Evolutionary conservation across 1,140 invertebrate species (phyloP).

Genomic region (Drosophila novamexicana): DNA sequence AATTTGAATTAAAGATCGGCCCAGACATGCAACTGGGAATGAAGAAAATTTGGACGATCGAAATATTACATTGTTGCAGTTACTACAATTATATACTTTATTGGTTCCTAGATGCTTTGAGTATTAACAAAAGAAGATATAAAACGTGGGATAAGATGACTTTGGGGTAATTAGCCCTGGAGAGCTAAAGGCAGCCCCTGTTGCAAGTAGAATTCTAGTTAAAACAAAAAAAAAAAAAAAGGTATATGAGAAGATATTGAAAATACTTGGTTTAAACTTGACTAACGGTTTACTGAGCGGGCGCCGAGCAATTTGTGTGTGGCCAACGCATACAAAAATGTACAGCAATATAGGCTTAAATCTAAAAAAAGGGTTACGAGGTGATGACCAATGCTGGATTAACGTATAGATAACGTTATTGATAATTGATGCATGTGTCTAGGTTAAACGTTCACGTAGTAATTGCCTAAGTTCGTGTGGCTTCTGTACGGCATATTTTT

Average conservation of each 20-base stretch:
- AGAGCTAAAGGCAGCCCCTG: background rate
- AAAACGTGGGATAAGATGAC: too few relatives aligned
- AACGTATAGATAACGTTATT: background rate
- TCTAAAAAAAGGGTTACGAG: background rate
- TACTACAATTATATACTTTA: background rate
- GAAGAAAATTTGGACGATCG: too few relatives aligned
- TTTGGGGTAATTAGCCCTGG: background rate
- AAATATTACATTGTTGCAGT: background rate
- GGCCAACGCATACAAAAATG: background rate
- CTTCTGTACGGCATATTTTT: background rate
- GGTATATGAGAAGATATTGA: background rate
- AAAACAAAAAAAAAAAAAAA: background rate
- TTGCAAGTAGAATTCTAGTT: too few relatives aligned
- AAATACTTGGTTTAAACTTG: constrained; percentile 18
- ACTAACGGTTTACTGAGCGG: constrained; percentile 9
- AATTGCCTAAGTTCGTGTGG: constrained; percentile 23
- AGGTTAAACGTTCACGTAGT: constrained; percentile 6
- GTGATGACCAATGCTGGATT: background rate
- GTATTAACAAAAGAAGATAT: background rate
- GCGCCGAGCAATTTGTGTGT: background rate
- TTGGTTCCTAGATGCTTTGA: background rate
- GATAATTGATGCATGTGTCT: constrained; percentile 6
- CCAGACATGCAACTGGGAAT: too few relatives aligned
- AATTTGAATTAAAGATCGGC: background rate
- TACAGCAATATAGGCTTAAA: background rate